These are phyloP conservation scores for Goniozus legneri DNA, from an alignment of 1,140 invertebrate genomes.

Conservation along the genomic window DNA sequence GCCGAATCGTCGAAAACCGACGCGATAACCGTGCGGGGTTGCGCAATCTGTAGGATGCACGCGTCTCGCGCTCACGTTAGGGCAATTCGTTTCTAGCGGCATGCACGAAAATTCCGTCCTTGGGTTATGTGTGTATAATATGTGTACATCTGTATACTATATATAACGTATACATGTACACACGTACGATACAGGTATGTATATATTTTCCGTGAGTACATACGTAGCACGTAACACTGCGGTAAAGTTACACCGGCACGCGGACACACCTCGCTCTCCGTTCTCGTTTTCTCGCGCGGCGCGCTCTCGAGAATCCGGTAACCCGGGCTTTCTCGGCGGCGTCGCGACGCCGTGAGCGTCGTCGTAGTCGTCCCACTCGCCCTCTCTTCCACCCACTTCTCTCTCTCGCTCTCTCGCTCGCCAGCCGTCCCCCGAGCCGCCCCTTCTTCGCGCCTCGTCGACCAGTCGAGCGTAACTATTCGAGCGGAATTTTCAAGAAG, in stretches of 20 bases:
- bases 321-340: too few species aligned
- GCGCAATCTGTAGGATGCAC: not conserved
- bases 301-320: too few species aligned
- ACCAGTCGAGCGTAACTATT: conserved; percentile 5
- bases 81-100: conserved; percentile 18
- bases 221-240: conserved; percentile 31
- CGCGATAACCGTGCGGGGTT: not conserved
- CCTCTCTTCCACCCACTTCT: not conserved
- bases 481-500: conserved; percentile 29
- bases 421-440: not conserved
- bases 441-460: not conserved
- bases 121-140: too few species aligned
- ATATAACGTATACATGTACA: too few species aligned
- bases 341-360: too few species aligned
- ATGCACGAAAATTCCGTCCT: conserved; percentile 21
- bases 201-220: too few species aligned
- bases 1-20: not conserved
- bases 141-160: conserved; percentile 20
- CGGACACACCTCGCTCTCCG: conserved; percentile 8
- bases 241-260: conserved; percentile 31
- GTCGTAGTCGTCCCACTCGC: too few species aligned
- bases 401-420: not conserved
- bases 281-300: too few species aligned
- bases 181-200: too few species aligned
- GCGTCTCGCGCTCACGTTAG: conserved; percentile 21